Evolutionary conservation across 2,888 invertebrate species (phyloP), one percentile per base, ranked within the genome.

Genomic region (Chalcosyrphus nemorum): DNA sequence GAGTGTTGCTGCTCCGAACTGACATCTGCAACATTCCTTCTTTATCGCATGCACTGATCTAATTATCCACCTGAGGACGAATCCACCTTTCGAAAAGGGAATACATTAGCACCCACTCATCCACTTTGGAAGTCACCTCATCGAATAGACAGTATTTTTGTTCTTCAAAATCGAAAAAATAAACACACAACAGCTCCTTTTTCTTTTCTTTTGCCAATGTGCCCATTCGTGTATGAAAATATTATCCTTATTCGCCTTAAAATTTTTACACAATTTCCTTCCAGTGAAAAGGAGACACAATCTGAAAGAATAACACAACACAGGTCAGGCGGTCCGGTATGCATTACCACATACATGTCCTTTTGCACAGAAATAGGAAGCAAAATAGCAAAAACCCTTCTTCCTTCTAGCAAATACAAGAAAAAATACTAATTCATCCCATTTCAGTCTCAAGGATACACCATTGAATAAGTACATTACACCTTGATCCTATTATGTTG

Each of bases 401-500:
- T 45, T 50, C 27, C 24, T 65, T 47, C 56, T 45, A 19, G 71
- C 56, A 65, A 78, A 24, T 35, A 70, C 9, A 70, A 35, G 11
- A n/a, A 38, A 38, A 38, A 50, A 13, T 50, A 41, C 71, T 66
- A 77, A 82, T 82, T 82, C 77, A 82, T 82, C 72, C 72, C 68
- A 82, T 77, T 76, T 63, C 32, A 15, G 54, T 66, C 54, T 82
- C 82, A 82, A 82, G 82, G 82, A 82, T 82, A 68, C 45, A 17
- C 63, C 32, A 65, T 15, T 29, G 61, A 61, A 7, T 41, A 82
- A 82, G 82, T 75, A 78, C 70, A 84, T 84, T 78, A 78, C 78
- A 75, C 84, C 78, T n/a, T 84, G 84, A 84, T 84, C 84, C 70
- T 84, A 78, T 84, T 84, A 78, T 74, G 13, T 41, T 68, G 74